Conservation (phyloP, 2,888 invertebrate genomes). For the Clunio marinus region DNA sequence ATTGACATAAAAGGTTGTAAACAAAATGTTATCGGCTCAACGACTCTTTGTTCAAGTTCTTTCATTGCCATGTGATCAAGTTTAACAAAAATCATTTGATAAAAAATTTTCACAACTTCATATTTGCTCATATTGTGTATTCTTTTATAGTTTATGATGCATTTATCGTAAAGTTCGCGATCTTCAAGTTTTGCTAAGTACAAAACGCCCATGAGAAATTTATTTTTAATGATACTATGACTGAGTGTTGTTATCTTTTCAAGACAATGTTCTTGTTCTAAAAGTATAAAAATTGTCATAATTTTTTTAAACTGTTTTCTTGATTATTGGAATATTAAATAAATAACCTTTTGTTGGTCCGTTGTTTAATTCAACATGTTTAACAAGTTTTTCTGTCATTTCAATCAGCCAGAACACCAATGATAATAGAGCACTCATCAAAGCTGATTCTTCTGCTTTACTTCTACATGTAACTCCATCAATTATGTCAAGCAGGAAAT, state of each 20-base stretch:
- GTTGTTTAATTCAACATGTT: slow-evolving; percentile 42
- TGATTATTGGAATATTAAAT: background rate
- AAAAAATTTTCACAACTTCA: slow-evolving; percentile 42
- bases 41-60: slow-evolving; percentile 56
- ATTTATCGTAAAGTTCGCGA: slow-evolving; percentile 60
- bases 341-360: slow-evolving; percentile 42
- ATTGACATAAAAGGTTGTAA: slow-evolving; percentile 78
- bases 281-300: background rate
- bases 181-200: slow-evolving; percentile 79
- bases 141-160: slow-evolving; percentile 67
- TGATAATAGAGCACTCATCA: slow-evolving; percentile 78
- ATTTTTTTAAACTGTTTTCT: background rate
- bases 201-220: slow-evolving; percentile 76
- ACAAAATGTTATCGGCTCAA: slow-evolving; percentile 66
- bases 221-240: slow-evolving; percentile 63
- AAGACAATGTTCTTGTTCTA: slow-evolving; percentile 56
- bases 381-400: slow-evolving; percentile 54
- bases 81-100: slow-evolving; percentile 48
- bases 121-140: slow-evolving; percentile 31
- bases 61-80: slow-evolving; percentile 47
- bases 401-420: slow-evolving; percentile 77
- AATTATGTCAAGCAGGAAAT: slow-evolving; percentile 71
- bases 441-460: slow-evolving; percentile 80
- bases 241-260: slow-evolving; percentile 67
- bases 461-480: slow-evolving; percentile 62